phyloP scores from a whole-genome alignment of 2,888 invertebrate genomes.

The Morpho achilles region DNA sequence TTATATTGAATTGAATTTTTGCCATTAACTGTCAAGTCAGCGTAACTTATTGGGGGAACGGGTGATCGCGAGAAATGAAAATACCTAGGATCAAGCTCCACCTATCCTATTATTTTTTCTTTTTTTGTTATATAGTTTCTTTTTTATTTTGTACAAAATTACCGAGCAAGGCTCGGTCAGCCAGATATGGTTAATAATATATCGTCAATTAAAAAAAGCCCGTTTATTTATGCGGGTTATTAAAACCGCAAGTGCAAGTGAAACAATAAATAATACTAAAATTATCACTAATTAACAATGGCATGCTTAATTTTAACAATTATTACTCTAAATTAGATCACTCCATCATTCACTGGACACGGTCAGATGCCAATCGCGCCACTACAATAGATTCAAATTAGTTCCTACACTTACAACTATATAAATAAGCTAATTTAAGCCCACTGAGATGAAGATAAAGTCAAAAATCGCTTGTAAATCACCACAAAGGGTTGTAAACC shows the following conservation, averaged over 20 bases:
- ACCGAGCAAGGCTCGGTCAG: too few species aligned
- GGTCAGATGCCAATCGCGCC: conserved; percentile 26
- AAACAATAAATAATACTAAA: conserved; percentile 1
- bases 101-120: too few species aligned
- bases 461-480: conserved; percentile 9
- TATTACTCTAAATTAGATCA: conserved; percentile 14
- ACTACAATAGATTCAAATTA: conserved; percentile 33
- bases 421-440: neutral
- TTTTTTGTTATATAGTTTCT: too few species aligned
- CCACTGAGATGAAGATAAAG: conserved; percentile 8
- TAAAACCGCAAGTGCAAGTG: neutral
- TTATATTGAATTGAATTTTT: too few species aligned
- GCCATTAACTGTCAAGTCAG: too few species aligned
- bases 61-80: too few species aligned
- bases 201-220: neutral
- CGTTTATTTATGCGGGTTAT: neutral
- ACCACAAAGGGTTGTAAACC: conserved; percentile 37
- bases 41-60: too few species aligned
- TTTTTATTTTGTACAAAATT: too few species aligned
- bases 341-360: conserved; percentile 13
- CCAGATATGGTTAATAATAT: too few species aligned
- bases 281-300: conserved; percentile 7
- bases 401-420: conserved; percentile 20
- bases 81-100: too few species aligned
- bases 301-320: conserved; percentile 4